phyloP scores from a whole-genome alignment of 1,140 invertebrate genomes.

The Araneus ventricosus region DNA sequence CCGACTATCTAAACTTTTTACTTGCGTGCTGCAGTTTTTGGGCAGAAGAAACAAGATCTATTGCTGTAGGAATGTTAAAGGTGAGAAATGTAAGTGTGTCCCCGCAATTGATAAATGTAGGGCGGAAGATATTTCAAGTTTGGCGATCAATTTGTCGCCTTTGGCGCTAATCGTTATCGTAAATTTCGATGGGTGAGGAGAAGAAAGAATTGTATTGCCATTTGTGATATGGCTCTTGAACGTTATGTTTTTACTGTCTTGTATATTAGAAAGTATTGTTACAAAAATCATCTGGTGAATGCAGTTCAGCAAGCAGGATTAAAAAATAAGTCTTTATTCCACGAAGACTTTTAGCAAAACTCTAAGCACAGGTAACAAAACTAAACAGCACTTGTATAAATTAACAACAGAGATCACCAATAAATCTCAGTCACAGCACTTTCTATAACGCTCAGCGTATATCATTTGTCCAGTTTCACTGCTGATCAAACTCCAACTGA shows the following conservation, averaged over 20 bases:
- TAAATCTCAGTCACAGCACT: no score
- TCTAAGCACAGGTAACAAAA: no score
- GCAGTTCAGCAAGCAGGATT: no score
- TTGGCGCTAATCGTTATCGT: neutral
- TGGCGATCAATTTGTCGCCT: slow-evolving; percentile 20
- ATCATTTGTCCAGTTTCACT: no score
- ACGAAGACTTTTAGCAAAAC: no score
- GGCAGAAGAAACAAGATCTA: neutral
- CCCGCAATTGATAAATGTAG: neutral
- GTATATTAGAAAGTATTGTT: no score
- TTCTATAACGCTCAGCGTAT: no score
- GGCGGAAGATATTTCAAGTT: neutral
- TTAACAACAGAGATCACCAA: no score
- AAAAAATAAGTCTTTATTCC: no score
- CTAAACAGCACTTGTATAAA: no score
- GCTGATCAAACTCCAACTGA: no score
- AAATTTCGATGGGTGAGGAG: neutral
- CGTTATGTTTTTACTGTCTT: neutral
- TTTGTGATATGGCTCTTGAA: neutral
- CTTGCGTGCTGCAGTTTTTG: neutral
- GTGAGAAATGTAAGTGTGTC: slow-evolving; percentile 2
- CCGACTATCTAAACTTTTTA: slow-evolving; percentile 23
- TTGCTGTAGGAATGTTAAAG: neutral
- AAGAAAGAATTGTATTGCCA: neutral
- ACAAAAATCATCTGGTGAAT: no score